Evolutionary conservation across 2,113 vertebrate genomes (phyloP).

Genomic region (Speoplatyrhinus poulsoni): DNA sequence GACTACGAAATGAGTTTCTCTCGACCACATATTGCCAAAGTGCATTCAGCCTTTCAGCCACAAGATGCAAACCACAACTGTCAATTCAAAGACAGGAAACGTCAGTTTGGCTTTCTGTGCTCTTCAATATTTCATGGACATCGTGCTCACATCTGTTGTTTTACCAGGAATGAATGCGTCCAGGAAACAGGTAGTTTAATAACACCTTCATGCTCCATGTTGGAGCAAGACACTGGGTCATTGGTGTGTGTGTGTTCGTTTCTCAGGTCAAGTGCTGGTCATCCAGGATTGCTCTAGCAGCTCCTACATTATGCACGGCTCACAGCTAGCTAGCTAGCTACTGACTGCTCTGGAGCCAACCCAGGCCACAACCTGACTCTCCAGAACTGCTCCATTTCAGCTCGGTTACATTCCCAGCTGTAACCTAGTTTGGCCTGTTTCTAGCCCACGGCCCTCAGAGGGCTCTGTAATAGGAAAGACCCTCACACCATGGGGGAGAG

Average conservation of each 20-base stretch:
- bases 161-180: too few relatives aligned
- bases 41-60: too few relatives aligned
- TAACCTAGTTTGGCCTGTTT: slow-evolving; percentile 70
- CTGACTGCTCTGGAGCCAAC: slow-evolving; percentile 5
- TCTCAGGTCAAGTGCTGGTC: slow-evolving; percentile 51
- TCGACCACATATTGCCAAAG: too few relatives aligned
- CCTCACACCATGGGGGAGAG: neutral
- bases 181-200: too few relatives aligned
- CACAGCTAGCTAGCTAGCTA: slow-evolving; percentile 5
- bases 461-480: slow-evolving; percentile 48
- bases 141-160: too few relatives aligned
- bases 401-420: slow-evolving; percentile 41
- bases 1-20: too few relatives aligned
- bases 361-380: slow-evolving; percentile 23
- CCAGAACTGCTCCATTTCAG: slow-evolving; percentile 6
- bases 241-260: slow-evolving; percentile 20
- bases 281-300: slow-evolving; percentile 54
- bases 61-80: too few relatives aligned
- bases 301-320: slow-evolving; percentile 67
- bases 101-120: too few relatives aligned
- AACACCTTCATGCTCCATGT: neutral
- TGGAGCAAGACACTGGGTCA: slow-evolving; percentile 7
- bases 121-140: too few relatives aligned
- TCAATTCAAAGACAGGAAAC: too few relatives aligned
- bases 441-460: slow-evolving; percentile 60